phyloP scores from a whole-genome alignment of 2,888 invertebrate genomes.

The Synanthedon formicaeformis region DNA sequence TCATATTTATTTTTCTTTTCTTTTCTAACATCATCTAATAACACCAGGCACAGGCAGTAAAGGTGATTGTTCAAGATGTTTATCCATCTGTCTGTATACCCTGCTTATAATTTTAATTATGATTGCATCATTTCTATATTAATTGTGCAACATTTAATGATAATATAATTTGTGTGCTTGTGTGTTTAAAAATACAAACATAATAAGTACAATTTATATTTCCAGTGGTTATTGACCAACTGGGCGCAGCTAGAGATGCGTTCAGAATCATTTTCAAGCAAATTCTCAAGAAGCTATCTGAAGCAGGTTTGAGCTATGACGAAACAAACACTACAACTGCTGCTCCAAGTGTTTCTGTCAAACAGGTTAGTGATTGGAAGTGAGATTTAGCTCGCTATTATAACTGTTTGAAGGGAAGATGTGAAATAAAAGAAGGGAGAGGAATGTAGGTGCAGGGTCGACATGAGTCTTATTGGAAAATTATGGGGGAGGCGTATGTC shows the following conservation, averaged over 20 bases:
- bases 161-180: not conserved
- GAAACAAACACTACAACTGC: slow-evolving; percentile 49
- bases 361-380: slow-evolving; percentile 38
- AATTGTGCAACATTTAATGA: not conserved
- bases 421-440: not conserved
- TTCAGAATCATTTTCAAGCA: slow-evolving; percentile 55
- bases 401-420: slow-evolving; percentile 1
- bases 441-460: too few relatives aligned
- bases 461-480: too few relatives aligned
- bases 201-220: not conserved
- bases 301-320: slow-evolving; percentile 53
- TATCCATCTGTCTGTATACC: too few relatives aligned
- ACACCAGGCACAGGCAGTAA: too few relatives aligned
- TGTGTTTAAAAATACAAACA: too few relatives aligned
- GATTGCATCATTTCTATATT: slow-evolving; percentile 22
- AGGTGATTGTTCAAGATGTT: too few relatives aligned
- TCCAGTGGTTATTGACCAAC: slow-evolving; percentile 63
- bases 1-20: too few relatives aligned
- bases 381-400: not conserved
- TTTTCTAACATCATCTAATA: too few relatives aligned
- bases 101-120: slow-evolving; percentile 1
- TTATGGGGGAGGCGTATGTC: too few relatives aligned
- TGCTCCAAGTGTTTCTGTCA: slow-evolving; percentile 56
- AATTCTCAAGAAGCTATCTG: slow-evolving; percentile 61
- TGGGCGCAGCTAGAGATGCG: slow-evolving; percentile 73